Evolutionary conservation across 1,140 invertebrate species (phyloP), one percentile per base, ranked within the genome.

Genomic region (Riptortus pedestris): DNA sequence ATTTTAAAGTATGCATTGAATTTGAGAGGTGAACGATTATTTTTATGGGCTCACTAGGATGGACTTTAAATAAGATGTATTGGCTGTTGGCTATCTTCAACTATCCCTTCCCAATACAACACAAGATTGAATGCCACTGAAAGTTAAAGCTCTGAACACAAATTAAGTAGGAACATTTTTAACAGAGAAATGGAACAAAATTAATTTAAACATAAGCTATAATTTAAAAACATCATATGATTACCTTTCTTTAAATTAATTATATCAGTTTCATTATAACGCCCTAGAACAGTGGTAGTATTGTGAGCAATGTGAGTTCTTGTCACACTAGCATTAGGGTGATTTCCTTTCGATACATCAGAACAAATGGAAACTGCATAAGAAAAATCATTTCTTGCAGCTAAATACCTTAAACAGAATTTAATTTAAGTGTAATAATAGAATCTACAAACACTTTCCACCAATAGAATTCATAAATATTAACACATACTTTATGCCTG

Each of bases 261-360:
- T 24, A 55, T 55, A 27, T 55, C 51, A 55, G 51, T 55, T 24
- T 55, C 51, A 55, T 55, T 55, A 3, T 26, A 26, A 22, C 51
- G 18, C 26, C 51, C 51, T 14, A 55, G 14, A 14, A 55, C 51
- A 55, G 51, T 55, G 14, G 51, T 55, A 24, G 51, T 55, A 26
- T 24, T 55, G 4, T 55, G 20, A 26, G 20, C 24, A 24, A 26
- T 55, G 18, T 24, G 14, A 55, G 51, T 55, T 4, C 51, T 18
- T 9, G 51, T 55, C 14, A 55, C 51, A 55, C 51, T 55, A 16
- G 51, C 51, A 55, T 55, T 55, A 24, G 51, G 51, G 24, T 55
- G 51, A 24, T 55, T 55, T 18, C 51, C 51, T 55, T 55, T 55
- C 14, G 51, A 55, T 16, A 55, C 5, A 55, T 55, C 51, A 24